Base-by-base conservation (phyloP, 2,888 invertebrate genomes). In the Scrobipalpa costella region DNA sequence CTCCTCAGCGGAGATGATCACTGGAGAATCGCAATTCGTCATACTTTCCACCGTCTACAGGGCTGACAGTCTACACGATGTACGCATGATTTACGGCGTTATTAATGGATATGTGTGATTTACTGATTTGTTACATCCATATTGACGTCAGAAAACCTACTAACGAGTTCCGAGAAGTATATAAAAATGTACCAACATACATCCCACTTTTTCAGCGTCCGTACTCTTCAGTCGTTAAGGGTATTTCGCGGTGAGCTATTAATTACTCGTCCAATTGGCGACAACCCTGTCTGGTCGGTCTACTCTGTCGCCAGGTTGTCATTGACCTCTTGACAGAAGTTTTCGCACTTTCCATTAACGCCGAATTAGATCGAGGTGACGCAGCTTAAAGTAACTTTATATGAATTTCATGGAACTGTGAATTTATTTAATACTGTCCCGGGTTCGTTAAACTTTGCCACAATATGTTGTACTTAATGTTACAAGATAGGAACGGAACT, bases 11-110 rank as follows among this genome's bases (percentile, higher is more conserved):
- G 66, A 73, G 73, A 68, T 71, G 73, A 72, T 72, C 70, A 69
- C 69, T 69, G 68, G 71, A 68, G 76, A 78, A 83, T 80, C 74
- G 76, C 74, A 69, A 86, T 87, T 86, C 77, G 86, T 83, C 82
- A 85, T 81, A 84, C 83, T 84, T 85, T 86, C 80, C 79, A 78
- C 77, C 69, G 71, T 52, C 50, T 36, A 58, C 71, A 77, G 77
- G 76, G 76, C 68, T 76, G 76, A 64, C 68, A 60, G 67, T 65
- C 67, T 66, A 63, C 67, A 67, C 60, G 62, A 69, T 67, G 64
- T 47, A 63, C 69, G 67, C 68, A 65, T 69, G 63, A 63, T 63
- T 63, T 61, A 58, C 65, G 67, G 62, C 55, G 52, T 63, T 63
- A 57, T 66, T 66, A 65, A 63, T 66, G 63, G 63, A 57, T 52